phyloP scores from a whole-genome alignment of 2,888 invertebrate species.

The Ophioninae sp. region DNA sequence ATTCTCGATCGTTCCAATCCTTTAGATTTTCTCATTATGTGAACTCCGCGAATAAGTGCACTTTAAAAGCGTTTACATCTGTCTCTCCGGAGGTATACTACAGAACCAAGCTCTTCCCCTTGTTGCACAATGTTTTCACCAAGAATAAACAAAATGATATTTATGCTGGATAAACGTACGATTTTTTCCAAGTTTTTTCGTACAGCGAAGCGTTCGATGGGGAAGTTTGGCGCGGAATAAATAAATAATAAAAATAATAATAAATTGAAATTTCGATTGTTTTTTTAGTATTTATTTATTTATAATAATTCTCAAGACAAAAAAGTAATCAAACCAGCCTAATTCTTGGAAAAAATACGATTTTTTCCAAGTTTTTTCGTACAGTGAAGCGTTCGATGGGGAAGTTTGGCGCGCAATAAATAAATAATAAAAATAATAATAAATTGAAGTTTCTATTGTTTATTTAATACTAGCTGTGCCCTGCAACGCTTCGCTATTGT shows the following conservation, averaged over 20 bases:
- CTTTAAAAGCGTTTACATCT: not conserved
- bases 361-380: not conserved
- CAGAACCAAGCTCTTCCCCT: not conserved
- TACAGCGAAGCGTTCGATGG: not conserved
- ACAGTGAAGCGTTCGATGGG: not conserved
- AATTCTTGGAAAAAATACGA: too few relatives aligned
- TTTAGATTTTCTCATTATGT: not conserved
- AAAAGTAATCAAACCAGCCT: too few relatives aligned
- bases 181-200: not conserved
- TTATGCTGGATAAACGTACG: not conserved
- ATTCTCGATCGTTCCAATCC: conserved; percentile 20
- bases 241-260: too few relatives aligned
- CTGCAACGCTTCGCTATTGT: too few relatives aligned
- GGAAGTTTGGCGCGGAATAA: too few relatives aligned
- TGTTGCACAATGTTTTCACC: not conserved
- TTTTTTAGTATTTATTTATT: too few relatives aligned
- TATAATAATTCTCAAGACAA: too few relatives aligned
- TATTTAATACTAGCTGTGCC: too few relatives aligned
- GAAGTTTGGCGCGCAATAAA: too few relatives aligned
- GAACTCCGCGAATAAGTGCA: conserved; percentile 25
- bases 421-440: too few relatives aligned
- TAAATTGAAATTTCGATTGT: too few relatives aligned
- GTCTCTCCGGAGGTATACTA: not conserved
- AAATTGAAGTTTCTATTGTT: too few relatives aligned
- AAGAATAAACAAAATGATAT: not conserved